Base-by-base conservation (phyloP, 2,888 invertebrate species). In the Lagria hirta region DNA sequence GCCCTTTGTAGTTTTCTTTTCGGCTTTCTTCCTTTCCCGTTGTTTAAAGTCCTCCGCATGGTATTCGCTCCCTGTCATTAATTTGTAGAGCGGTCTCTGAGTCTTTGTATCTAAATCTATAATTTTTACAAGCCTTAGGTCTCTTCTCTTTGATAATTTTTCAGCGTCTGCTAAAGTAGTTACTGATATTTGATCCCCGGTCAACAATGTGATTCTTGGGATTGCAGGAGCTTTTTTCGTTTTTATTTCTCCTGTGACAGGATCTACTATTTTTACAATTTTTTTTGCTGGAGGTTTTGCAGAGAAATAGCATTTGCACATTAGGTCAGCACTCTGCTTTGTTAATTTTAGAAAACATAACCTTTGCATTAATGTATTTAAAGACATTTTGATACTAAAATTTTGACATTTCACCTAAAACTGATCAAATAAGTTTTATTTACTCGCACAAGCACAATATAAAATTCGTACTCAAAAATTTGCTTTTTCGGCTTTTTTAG, bases 91-190 rank as follows among this genome's bases (percentile, higher is more conserved):
- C 6, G 84, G 80, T 24, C 85, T 74, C 17, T 82, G 77, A 0
- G 81, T 81, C 70, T 85, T 86, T 0, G 78, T 70, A 67, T 86
- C 83, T 3, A 76, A 66, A 66, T 88, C 84, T 48, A 81, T 68
- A 14, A 86, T 68, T 72, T 84, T 84, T 0, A 86, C 75, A 42
- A 90, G 71, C 62, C 83, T 83, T 48, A 88, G 70, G 33, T 84
- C 80, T 52, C 85, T 73, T 22, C 83, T 75, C 43, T 77, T 74
- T 1, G 88, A 83, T 44, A 89, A 58, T 64, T 77, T 86, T 54
- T 82, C 75, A 0, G 88, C 88, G 56, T 83, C 82, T 50, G 82
- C 82, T 14, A 88, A 51, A 14, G 83, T 79, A 1, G 78, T 77
- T 2, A 86, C 74, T 47, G 72, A 75, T 11, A 83, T 68, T 62